Evolutionary conservation across 2,888 invertebrate genomes (phyloP).

Genomic region (Cataglyphis rosenhaueri): DNA sequence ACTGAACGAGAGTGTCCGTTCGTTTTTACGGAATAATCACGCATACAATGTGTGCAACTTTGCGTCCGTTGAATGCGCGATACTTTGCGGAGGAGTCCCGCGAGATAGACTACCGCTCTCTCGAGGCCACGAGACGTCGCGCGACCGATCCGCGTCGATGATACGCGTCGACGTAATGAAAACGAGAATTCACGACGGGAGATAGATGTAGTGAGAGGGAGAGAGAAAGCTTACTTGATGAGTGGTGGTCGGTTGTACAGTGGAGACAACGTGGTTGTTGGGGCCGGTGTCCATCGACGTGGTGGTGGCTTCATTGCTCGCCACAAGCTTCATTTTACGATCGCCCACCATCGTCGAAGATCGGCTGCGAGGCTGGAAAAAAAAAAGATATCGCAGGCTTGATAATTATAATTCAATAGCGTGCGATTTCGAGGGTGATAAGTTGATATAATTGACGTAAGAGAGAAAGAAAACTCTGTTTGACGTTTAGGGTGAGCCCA

Average conservation of each 20-base stretch:
- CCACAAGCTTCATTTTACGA: constrained; percentile 56
- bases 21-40: constrained; percentile 16
- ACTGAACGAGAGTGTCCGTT: neutral
- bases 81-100: constrained; percentile 53
- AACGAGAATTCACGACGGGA: constrained; percentile 33
- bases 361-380: constrained; percentile 47
- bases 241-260: constrained; percentile 73
- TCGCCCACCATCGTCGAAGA: constrained; percentile 62
- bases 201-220: constrained; percentile 8
- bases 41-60: constrained; percentile 22
- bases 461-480: neutral
- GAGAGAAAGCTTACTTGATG: constrained; percentile 76
- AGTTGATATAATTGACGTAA: neutral
- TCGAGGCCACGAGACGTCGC: constrained; percentile 51
- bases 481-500: too few relatives aligned
- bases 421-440: neutral
- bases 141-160: constrained; percentile 46
- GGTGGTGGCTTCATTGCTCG: constrained; percentile 47
- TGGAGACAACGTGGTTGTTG: constrained; percentile 65
- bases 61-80: constrained; percentile 47
- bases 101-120: constrained; percentile 49
- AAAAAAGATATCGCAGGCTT: neutral
- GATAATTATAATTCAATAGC: neutral
- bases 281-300: constrained; percentile 61
- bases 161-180: constrained; percentile 55